Base-by-base conservation (phyloP, 2,113 vertebrate genomes). In the Orthonyx spaldingii region DNA sequence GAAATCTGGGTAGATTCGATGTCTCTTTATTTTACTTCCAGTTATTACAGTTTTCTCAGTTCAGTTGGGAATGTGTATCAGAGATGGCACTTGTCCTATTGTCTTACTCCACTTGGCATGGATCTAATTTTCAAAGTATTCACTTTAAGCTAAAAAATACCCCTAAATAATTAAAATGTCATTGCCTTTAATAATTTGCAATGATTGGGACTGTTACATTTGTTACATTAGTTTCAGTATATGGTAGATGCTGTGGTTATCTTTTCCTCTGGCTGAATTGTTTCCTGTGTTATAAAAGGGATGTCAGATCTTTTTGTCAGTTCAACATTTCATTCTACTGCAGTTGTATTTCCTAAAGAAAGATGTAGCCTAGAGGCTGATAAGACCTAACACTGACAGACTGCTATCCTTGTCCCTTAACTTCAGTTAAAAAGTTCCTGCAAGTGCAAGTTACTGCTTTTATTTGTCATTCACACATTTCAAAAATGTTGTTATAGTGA, bases 1-100 rank as follows among this genome's bases (percentile, higher is more conserved):
- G 77, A 82, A 56, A 49, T 44, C n/a, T 53, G 6, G 1, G 5
- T 46, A 37, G 22, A 33, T 30, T 41, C 0, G 0, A 5, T 53
- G 24, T 72, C 13, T 66, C 21, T 37, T 79, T 70, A 18, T 35
- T 75, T 75, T 84, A 8, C 27, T 21, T 56, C 32, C 7, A n/a
- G 35, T 41, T 82, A 33, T 37, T 82, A 39, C 22, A 56, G 32
- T 41, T 68, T 64, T 61, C 18, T 65, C 18, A 23, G 21, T 47
- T 75, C 11, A 41, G 1, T 32, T 87, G 49, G 26, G 15, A 91
- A 46, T 28, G 28, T 15, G 23, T 41, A 49, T 16, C 32, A 71
- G 50, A 41, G 27, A 30, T 46, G 37, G 65, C 33, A 65, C 24
- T 53, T 63, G 7, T 27, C 22, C 28, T 71, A 0, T 60, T 76